Evolutionary conservation across 2,888 invertebrate species (phyloP).

Genomic region (Gerris lacustris): DNA sequence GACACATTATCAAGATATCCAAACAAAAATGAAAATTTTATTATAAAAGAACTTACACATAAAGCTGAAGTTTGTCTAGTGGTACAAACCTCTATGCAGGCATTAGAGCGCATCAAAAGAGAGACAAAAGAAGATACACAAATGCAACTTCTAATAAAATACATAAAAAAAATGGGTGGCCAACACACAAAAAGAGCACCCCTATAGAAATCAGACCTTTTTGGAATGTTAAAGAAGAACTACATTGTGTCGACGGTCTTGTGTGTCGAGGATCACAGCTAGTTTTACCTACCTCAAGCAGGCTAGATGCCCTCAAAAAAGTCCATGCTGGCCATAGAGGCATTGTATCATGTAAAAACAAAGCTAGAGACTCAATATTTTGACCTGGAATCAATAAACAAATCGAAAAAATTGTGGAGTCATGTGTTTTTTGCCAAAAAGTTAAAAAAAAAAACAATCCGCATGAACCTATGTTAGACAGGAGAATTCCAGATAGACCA

Average conservation of each 20-base stretch:
- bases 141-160: not conserved
- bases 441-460: not conserved
- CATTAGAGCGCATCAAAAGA: too few relatives aligned
- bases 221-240: constrained; percentile 2
- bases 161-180: not conserved
- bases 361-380: not conserved
- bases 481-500: not conserved
- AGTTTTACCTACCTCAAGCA: not conserved
- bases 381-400: too few relatives aligned
- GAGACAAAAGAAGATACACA: not conserved
- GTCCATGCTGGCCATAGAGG: not conserved
- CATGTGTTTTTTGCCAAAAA: not conserved
- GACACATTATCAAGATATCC: too few relatives aligned
- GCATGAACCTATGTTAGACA: not conserved
- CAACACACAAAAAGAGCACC: not conserved
- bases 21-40: too few relatives aligned
- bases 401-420: not conserved
- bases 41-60: too few relatives aligned
- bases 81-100: too few relatives aligned
- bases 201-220: not conserved
- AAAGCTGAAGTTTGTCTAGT: too few relatives aligned
- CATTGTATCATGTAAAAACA: not conserved
- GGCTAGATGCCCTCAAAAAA: not conserved
- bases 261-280: not conserved
- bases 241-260: too few relatives aligned